Evolutionary conservation across 2,888 invertebrate species (phyloP), one percentile per base, ranked within the genome.

Genomic region (Chaitophorus viminalis): DNA sequence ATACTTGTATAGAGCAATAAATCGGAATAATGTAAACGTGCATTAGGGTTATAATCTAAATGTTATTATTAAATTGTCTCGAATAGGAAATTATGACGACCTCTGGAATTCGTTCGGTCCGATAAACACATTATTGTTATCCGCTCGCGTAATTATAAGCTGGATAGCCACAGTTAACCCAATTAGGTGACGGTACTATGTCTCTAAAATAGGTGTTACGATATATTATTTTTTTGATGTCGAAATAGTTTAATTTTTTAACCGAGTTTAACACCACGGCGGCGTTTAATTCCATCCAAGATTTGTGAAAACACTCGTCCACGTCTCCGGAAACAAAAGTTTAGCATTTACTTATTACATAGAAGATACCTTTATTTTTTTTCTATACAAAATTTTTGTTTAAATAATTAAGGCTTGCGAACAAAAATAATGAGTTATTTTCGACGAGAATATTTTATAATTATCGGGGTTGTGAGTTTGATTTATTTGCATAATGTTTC

Each of bases 401-500:
- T 76, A 46, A 46, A 77, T 31, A 75, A 77, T 77, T 21, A 77
- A 77, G 21, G 31, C 11, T 54, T 21, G 9, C 31, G 21, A 21
- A 31, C 31, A 31, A n/a, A 52, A 17, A 46, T 46, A 46, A 77
- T 31, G 52, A 77, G 52, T 52, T 77, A 54, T 77, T 77, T 52
- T 31, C 31, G 31, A 1, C 14, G 21, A 18, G 77, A 77, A 77
- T 77, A 52, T 77, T 31, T n/a, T 77, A 29, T 68, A 31, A 77
- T 77, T 11, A 52, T 76, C 46, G 31, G 31, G 52, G 52, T 77
- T 25, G 11, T 2, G 77, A 52, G 77, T 31, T 52, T 52, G 21
- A 31, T 52, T 52, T 76, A 76, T 77, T 77, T 77, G 52, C 77
- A 77, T 77, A 77, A 46, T 77, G 31, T 54, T 77, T 77, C 29